Percentiles rank a stretch among this genome's conserved stretches.
These are phyloP conservation scores for Atherinomorus stipes DNA, from an alignment of 2,113 vertebrate species.

Conservation along the genomic window DNA sequence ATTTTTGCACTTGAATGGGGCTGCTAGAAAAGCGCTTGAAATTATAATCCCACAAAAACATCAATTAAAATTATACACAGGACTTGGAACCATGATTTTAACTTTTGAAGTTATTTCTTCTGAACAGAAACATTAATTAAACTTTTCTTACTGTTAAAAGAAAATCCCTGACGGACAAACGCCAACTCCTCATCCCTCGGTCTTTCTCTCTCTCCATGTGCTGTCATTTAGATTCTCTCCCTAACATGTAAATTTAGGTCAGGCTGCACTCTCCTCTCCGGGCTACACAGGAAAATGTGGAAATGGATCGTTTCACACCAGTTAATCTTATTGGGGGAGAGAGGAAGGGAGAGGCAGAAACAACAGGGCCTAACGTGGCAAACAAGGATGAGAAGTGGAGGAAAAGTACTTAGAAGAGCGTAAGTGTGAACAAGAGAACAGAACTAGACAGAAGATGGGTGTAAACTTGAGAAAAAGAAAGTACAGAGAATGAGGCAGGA, in stretches of 20 bases:
- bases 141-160: conserved; percentile 54
- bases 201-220: conserved; percentile 70
- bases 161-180: conserved; percentile 41
- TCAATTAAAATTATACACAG: not conserved
- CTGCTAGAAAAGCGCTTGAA: not conserved
- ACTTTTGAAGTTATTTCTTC: not conserved
- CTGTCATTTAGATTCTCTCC: conserved; percentile 84
- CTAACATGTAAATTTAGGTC: conserved; percentile 86
- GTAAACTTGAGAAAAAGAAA: conserved; percentile 14
- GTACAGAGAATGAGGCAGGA: conserved; percentile 12
- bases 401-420: not conserved
- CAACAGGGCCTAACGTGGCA: conserved; percentile 56
- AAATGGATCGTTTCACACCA: conserved; percentile 77
- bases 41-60: not conserved
- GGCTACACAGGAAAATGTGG: conserved; percentile 73
- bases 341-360: conserved; percentile 54
- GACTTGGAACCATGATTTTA: not conserved
- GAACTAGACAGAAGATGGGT: not conserved
- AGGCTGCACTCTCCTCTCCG: conserved; percentile 77
- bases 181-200: conserved; percentile 32
- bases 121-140: conserved; percentile 17
- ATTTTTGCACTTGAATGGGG: not conserved
- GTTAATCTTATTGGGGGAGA: conserved; percentile 77
- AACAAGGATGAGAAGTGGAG: conserved; percentile 10
- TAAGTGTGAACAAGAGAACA: conserved; percentile 9